Conservation (phyloP, 2,797 vertebrate species). For the Clarias laeviceps region DNA sequence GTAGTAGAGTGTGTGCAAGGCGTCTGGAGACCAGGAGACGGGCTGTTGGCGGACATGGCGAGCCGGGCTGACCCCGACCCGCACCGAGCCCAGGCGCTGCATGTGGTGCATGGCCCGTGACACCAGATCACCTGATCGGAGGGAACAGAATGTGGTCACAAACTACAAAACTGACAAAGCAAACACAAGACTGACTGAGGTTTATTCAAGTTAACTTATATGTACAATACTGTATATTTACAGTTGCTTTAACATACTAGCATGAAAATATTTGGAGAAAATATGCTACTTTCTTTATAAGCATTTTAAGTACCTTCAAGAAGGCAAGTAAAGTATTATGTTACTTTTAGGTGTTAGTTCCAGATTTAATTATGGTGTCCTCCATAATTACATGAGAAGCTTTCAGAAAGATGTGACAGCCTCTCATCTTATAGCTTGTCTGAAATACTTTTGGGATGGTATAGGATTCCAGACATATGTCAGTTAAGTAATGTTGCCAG, state of each 20-base stretch:
- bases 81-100: conserved; percentile 87
- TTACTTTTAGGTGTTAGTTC: not conserved
- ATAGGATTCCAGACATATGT: not conserved
- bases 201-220: not conserved
- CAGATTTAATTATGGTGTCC: not conserved
- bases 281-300: not conserved
- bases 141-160: not conserved
- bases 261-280: not conserved
- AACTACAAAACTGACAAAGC: not conserved
- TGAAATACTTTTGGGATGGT: not conserved
- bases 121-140: conserved; percentile 92
- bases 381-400: not conserved
- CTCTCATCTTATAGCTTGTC: not conserved
- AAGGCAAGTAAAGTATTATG: not conserved
- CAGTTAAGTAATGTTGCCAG: not conserved
- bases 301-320: not conserved
- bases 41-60: conserved; percentile 89
- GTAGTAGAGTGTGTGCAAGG: conserved; percentile 98
- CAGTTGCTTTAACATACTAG: not conserved
- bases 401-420: not conserved
- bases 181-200: too few species aligned
- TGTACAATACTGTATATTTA: not conserved
- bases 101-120: conserved; percentile 98
- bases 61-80: conserved; percentile 85
- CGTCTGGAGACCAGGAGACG: conserved; percentile 94